These are phyloP conservation scores for Pinna nobilis DNA, from an alignment of 1,140 invertebrate genomes.

Conservation along the genomic window DNA sequence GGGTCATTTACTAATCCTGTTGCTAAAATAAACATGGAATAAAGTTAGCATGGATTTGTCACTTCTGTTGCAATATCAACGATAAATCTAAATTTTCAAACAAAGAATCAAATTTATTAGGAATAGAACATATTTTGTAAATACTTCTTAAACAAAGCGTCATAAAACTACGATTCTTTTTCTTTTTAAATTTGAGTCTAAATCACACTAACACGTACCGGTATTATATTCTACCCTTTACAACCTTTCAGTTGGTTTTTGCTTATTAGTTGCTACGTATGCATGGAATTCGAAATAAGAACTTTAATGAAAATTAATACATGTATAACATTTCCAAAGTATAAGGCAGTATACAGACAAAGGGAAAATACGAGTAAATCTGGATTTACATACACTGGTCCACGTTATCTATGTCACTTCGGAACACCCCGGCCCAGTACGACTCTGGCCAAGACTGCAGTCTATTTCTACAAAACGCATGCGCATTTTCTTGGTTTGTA, in stretches of 20 bases:
- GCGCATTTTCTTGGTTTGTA: slow-evolving; percentile 11
- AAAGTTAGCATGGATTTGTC: background rate
- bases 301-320: background rate
- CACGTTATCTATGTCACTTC: slow-evolving; percentile 13
- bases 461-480: slow-evolving; percentile 7
- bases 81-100: background rate
- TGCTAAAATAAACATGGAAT: background rate
- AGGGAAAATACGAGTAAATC: background rate
- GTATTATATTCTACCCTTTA: background rate
- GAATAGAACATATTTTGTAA: no score
- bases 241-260: background rate
- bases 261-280: background rate
- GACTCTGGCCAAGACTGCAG: background rate
- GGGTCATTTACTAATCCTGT: background rate
- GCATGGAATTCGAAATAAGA: background rate
- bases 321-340: background rate
- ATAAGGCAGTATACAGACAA: background rate
- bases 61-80: background rate
- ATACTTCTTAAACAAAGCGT: no score
- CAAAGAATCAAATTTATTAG: no score
- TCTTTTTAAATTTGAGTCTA: no score
- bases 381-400: background rate
- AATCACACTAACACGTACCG: no score
- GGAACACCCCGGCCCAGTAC: slow-evolving; percentile 14
- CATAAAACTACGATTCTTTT: no score